Base-by-base conservation (phyloP, 1,140 invertebrate genomes). In the Dendrolimus kikuchii region DNA sequence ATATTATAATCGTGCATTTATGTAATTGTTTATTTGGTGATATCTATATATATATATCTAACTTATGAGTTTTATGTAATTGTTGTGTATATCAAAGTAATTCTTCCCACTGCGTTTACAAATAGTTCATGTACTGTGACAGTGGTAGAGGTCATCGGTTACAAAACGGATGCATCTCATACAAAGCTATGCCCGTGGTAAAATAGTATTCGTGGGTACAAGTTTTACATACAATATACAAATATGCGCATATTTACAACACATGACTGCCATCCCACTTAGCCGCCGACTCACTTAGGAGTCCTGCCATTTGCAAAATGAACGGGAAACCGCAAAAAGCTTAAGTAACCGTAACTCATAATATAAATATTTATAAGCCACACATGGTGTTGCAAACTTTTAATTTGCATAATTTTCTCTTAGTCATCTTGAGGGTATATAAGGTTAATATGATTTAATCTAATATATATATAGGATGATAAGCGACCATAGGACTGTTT, bases 151-250 rank as follows among this genome's bases (percentile, higher is more conserved):
- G 72, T 77, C 76, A 77, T 70, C 64, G 58, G 53, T 66, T 68
- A 68, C 65, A 38, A 45, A 65, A 68, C 67, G 70, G 66, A 70
- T 70, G 65, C 64, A 57, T 62, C 66, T 52, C 66, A 68, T 70
- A 51, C 50, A 43, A 41, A 5, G 40, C 50, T 51, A 51, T 23
- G 23, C 23, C 23, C 23, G 23, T 23, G 23, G 23, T 23, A 23
- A 23, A 23, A 23, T 23, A 23, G 23, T 23, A 23, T 51, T 60
- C 61, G 64, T 62, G 49, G 40, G 49, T 49, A 49, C 49, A 23
- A 23, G 55, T 66, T 81, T 81, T 64, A 62, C 77, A 81, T 77
- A 81, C 77, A 81, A 81, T 81, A 68, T 66, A 68, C 53, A 75
- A 67, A 66, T 74, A 80, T 72, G 74, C 69, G 68, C 74, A 80